Base-by-base conservation (phyloP, 1,140 invertebrate genomes). In the Lucilia sericata region DNA sequence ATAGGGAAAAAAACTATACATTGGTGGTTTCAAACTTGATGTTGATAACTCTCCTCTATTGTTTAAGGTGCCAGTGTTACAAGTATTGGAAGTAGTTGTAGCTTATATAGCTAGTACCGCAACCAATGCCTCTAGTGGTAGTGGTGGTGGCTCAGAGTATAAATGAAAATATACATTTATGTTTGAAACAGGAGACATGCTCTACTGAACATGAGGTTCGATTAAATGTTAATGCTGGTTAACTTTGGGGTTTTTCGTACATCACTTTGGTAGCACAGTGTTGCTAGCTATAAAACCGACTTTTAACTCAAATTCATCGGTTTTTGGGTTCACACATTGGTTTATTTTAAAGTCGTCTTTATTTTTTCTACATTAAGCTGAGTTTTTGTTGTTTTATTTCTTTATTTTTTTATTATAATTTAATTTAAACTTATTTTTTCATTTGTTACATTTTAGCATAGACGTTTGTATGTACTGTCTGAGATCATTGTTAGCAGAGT, bases 161-260 rank as follows among this genome's bases (percentile, higher is more conserved):
- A 17, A 47, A 34, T 47, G 42, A 42, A 42, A 42, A n/a, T 78
- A 12, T 60, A n/a, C 30, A 19, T 51, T 9, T 3, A 19, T 10
- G 49, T 17, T 30, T 60, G 49, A 74, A 89, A 88, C 89, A 90
- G 89, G 89, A 90, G 89, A 90, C 86, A 90, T 88, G 89, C 89
- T 90, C 89, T 90, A 90, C 89, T 90, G 89, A 90, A 90, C 89
- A 88, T 89, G 89, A 90, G 89, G 89, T 90, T 90, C 89, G 89
- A 90, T 90, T 90, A 90, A 90, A 90, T 90, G 89, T 90, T 90
- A 90, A 90, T 90, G 88, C 90, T 90, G 89, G 88, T 90, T 90
- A 90, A 90, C 88, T 90, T 90, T 89, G 87, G 87, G 87, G 88
- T 86, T 88, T 87, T 90, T 89, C 76, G 19, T 65, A 70, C 65